Base-by-base conservation (phyloP, 1,140 invertebrate genomes). In the Homalodisca vitripennis region DNA sequence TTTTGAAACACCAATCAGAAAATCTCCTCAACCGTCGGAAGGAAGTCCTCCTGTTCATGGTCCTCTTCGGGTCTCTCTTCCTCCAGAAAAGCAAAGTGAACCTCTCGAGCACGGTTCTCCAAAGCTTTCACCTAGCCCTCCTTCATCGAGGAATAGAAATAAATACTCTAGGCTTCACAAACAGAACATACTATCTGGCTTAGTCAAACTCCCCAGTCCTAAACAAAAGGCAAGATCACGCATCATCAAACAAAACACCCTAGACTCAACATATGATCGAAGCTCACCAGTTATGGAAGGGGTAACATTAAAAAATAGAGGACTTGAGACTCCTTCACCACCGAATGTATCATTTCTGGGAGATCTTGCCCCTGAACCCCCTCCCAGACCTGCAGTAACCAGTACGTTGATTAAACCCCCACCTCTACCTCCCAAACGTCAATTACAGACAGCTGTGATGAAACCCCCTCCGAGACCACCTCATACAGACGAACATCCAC, bases 361-460 rank as follows among this genome's bases (percentile, higher is more conserved):
- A 76, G 84, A 82, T 73, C 79, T 80, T 73, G 86, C 86, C 22
- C 90, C 89, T 0, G 86, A 91, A 79, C 87, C 87, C 26, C 90
- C 89, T 14, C 89, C 89, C 1, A 79, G 90, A 63, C 88, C 86
- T 1, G 83, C 80, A n/a, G 80, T 66, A 77, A 78, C 67, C 77
- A 80, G 70, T 76, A 75, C 70, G 78, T 81, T 77, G 79, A 82
- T 86, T 62, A 84, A 92, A 72, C 92, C 92, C 0, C 92, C 92
- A 12, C 92, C 92, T 0, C 80, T 94, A 67, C 92, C 92, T 1
- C 92, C 92, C 0, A 94, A 94, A 78, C 92, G 93, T 75, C 84
- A 89, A 31, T 75, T 78, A 34, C 74, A 73, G 17, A 75, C 79
- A 70, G 73, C 75, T 3, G 74, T 75, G 1, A 73, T 80, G 3